A percentile compares a stretch with the other conserved stretches of the same genome.
phyloP scores from a whole-genome alignment of 2,888 invertebrate genomes.

The Ennomos erosarius region DNA sequence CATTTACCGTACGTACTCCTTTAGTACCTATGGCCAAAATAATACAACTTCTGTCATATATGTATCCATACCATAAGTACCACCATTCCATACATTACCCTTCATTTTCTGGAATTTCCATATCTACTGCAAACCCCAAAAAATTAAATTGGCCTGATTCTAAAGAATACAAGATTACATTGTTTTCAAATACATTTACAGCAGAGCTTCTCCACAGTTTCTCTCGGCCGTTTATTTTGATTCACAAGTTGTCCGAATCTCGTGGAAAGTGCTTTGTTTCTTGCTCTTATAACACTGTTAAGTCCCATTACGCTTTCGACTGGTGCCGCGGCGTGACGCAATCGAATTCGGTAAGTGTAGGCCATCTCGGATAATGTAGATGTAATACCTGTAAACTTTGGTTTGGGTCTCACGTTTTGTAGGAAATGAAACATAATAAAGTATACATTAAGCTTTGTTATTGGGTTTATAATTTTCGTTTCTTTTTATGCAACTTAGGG shows the following conservation, averaged over 20 bases:
- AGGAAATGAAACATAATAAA: neutral
- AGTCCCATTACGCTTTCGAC: constrained; percentile 72
- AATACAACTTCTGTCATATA: no score
- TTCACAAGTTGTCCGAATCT: constrained; percentile 28
- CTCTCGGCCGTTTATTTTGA: constrained; percentile 28
- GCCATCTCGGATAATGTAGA: constrained; percentile 19
- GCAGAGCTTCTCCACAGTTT: constrained; percentile 22
- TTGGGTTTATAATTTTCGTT: no score
- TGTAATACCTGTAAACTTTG: constrained; percentile 22
- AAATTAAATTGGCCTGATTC: no score
- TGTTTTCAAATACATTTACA: neutral
- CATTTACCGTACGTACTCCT: no score
- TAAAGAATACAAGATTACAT: no score
- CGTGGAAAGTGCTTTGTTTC: constrained; percentile 73
- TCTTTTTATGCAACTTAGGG: no score
- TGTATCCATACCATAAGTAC: no score
- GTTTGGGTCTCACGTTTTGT: constrained; percentile 10
- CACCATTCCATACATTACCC: no score
- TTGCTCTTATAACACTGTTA: constrained; percentile 64
- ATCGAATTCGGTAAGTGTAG: constrained; percentile 43
- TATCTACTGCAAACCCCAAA: no score
- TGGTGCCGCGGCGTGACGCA: constrained; percentile 62
- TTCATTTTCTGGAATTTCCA: no score
- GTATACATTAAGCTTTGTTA: neutral
- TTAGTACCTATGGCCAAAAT: no score